phyloP scores from a whole-genome alignment of 2,797 vertebrate genomes.

The Carcharodon carcharias region DNA sequence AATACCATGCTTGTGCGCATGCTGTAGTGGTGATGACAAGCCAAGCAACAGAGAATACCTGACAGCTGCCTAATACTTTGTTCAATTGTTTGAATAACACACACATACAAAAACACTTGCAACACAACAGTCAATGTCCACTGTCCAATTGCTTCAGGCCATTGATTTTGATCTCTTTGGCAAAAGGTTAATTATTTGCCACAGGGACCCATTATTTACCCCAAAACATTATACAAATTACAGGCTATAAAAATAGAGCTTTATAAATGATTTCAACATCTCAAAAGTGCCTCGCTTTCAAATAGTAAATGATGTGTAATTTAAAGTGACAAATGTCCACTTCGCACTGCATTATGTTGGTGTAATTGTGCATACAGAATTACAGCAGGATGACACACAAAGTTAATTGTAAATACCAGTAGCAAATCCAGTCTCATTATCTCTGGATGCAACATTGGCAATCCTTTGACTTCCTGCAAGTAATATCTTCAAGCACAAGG shows the following conservation, averaged over 20 bases:
- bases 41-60: background rate
- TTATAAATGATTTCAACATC: slow-evolving; percentile 14
- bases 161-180: background rate
- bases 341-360: background rate
- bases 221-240: slow-evolving; percentile 14
- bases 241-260: slow-evolving; percentile 28
- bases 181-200: background rate
- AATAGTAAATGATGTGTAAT: background rate
- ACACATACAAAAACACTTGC: background rate
- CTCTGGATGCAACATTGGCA: background rate
- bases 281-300: background rate
- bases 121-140: background rate
- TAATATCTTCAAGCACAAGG: background rate
- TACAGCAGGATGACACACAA: background rate
- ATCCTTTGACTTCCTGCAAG: background rate
- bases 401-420: background rate
- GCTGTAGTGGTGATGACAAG: background rate
- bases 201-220: background rate
- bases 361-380: slow-evolving; percentile 8
- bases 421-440: background rate
- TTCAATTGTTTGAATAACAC: background rate
- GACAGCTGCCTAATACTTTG: background rate
- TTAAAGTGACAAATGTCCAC: slow-evolving; percentile 6
- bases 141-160: slow-evolving; percentile 10
- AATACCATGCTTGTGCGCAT: background rate